These are phyloP conservation scores for Trachelus stipa DNA, from an alignment of 2,888 invertebrate genomes.

Conservation along the genomic window DNA sequence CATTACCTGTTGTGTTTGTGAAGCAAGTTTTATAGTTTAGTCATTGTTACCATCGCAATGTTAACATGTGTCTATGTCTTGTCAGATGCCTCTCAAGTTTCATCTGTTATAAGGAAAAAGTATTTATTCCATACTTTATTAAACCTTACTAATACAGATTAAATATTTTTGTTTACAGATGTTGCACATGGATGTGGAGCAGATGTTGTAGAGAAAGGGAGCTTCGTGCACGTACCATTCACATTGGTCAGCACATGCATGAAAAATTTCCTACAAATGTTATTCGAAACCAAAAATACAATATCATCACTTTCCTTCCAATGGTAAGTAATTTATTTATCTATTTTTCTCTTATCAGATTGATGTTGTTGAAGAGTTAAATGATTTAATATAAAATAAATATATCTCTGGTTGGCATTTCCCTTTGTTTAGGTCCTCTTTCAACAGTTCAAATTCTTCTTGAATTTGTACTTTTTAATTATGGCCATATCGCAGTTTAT, in stretches of 20 bases:
- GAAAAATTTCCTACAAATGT: slow-evolving; percentile 95
- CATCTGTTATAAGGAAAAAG: background rate
- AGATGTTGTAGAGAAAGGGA: slow-evolving; percentile 81
- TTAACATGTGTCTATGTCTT: background rate
- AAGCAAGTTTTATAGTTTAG: background rate
- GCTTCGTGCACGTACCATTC: slow-evolving; percentile 80
- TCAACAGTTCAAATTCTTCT: slow-evolving; percentile 99
- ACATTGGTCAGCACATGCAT: slow-evolving; percentile 79
- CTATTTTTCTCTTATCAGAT: background rate
- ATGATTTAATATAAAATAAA: background rate
- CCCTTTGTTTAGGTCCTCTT: slow-evolving; percentile 80
- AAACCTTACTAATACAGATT: background rate
- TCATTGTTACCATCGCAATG: background rate
- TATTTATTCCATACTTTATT: background rate
- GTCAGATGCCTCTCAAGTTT: background rate
- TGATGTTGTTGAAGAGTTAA: background rate
- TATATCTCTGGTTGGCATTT: background rate
- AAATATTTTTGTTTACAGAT: slow-evolving; percentile 70
- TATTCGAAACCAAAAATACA: slow-evolving; percentile 98
- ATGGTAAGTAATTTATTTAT: slow-evolving; percentile 64
- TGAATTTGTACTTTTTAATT: slow-evolving; percentile 97
- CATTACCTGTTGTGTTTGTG: background rate
- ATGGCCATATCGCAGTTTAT: slow-evolving; percentile 99
- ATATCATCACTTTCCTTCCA: slow-evolving; percentile 88
- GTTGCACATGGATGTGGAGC: slow-evolving; percentile 80